Evolutionary conservation across 2,888 invertebrate genomes (phyloP), one percentile per base, ranked within the genome.

Genomic region (Caenorhabditis panamensis): DNA sequence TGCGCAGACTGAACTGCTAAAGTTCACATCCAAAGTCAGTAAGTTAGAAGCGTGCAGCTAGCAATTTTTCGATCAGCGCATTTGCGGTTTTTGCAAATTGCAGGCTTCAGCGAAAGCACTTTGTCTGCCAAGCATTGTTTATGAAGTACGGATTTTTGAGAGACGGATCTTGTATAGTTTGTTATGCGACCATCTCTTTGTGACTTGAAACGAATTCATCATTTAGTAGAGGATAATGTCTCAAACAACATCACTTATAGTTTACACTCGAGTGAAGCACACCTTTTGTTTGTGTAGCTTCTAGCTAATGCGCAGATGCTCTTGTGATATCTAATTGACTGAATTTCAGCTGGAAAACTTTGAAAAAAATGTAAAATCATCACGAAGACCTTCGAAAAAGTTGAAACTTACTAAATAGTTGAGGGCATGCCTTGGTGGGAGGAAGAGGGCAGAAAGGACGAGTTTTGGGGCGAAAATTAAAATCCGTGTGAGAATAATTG

Each of bases 401-500:
- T 24, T 24, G 36, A 56, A 56, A 63, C 63, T 58, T 58, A 58
- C 49, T 56, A 56, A 58, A 58, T 49, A 16, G 31, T 58, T 16
- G 58, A 37, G 20, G 44, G 24, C 62, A 63, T 63, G 22, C n/a
- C 37, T n/a, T 3, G 53, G 49, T 47, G 26, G 4, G 13, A 47
- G 26, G 53, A 44, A 28, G 58, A 73, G 63, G 58, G 18, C 20
- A 49, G 51, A 47, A 49, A 22, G 28, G 26, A 58, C 24, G 26
- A 28, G 22, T 26, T 9, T 18, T 22, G 16, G n/a, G n/a, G 1
- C 18, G 66, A 66, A 8, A 31, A 41, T 41, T 13, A 41, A 64
- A 75, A 66, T 64, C 64, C 28, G 64, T 73, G 73, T 73, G 73
- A 73, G 64, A 73, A 73, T 47, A 41, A 36, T 41, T 41, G 41